Evolutionary conservation across 2,888 invertebrate species (phyloP), one percentile per base, ranked within the genome.

Genomic region (Ennomos fuscantarius): DNA sequence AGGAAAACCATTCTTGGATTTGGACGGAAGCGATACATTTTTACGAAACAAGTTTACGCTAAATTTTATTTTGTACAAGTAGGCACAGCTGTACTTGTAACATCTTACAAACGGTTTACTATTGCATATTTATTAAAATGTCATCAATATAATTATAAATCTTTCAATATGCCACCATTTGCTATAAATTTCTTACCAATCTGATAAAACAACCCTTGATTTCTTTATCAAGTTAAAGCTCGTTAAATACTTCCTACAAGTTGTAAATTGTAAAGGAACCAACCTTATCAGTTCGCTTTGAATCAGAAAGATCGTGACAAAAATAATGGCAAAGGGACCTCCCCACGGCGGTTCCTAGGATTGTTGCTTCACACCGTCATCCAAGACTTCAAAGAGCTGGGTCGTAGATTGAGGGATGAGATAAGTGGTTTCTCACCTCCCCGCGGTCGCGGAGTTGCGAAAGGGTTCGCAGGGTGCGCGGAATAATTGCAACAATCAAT

Each of bases 401-500:
- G 79, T 78, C 76, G 81, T 73, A 72, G 90, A 90, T 89, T 76
- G 77, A 79, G 73, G 68, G 69, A 76, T 79, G 72, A 89, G 91
- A 92, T 92, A 92, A 89, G 87, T 84, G 76, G 74, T 81, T 90
- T 92, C 91, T 89, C 90, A 91, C 90, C 88, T 90, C 87, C 86
- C 88, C 86, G 87, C 78, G 86, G 86, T 77, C 84, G 84, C 80
- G 70, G 67, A 70, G 69, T 83, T 78, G 86, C 85, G 84, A 88
- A 91, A 90, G 90, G 91, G 89, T 89, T 89, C 84, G 83, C 81
- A 90, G 90, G 91, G 89, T 88, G 89, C 84, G 82, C 81, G 81
- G 84, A 90, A 90, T 89, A 90, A 92, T 91, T 90, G 91, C 91
- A 88, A 92, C 91, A 92, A 91, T 92, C 89, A 89, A 88, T 89